These are phyloP conservation scores for Amphibalanus amphitrite DNA, from an alignment of 1,140 invertebrate genomes.

Conservation along the genomic window DNA sequence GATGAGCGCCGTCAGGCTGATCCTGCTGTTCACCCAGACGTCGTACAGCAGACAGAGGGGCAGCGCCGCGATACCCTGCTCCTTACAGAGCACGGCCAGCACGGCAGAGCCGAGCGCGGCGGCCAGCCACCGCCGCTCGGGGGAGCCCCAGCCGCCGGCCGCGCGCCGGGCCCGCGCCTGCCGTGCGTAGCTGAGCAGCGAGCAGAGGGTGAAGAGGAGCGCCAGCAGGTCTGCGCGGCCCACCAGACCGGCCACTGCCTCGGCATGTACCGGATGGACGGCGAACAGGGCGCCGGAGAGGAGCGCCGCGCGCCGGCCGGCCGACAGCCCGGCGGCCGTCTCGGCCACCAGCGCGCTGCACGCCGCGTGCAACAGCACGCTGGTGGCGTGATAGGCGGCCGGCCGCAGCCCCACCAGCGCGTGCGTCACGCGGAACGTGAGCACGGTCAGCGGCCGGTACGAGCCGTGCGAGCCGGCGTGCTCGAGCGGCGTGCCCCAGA, in stretches of 20 bases:
- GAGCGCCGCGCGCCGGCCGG: slow-evolving; percentile 19
- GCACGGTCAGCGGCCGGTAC: slow-evolving; percentile 59
- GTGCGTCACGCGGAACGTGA: slow-evolving; percentile 49
- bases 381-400: slow-evolving; percentile 11
- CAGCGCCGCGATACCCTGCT: slow-evolving; percentile 78
- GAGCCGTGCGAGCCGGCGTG: slow-evolving; percentile 66
- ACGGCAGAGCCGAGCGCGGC: slow-evolving; percentile 42
- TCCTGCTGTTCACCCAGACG: not conserved
- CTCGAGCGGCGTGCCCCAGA: slow-evolving; percentile 79
- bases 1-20: not conserved
- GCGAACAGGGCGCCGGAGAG: slow-evolving; percentile 36
- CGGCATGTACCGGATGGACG: slow-evolving; percentile 38
- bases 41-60: slow-evolving; percentile 11
- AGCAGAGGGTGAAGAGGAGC: slow-evolving; percentile 21
- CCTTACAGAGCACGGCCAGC: slow-evolving; percentile 62
- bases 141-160: not conserved
- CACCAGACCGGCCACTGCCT: slow-evolving; percentile 48
- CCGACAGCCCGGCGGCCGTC: slow-evolving; percentile 38
- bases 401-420: slow-evolving; percentile 7
- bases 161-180: not conserved
- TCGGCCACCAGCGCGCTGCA: slow-evolving; percentile 38
- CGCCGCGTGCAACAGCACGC: slow-evolving; percentile 11
- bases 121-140: slow-evolving; percentile 10
- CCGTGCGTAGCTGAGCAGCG: not conserved
- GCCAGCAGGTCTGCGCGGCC: slow-evolving; percentile 35